A percentile compares a stretch with the other conserved stretches of the same genome.
These are phyloP conservation scores for Scrobipalpa atriplicella DNA, from an alignment of 2,888 invertebrate species.

Conservation along the genomic window DNA sequence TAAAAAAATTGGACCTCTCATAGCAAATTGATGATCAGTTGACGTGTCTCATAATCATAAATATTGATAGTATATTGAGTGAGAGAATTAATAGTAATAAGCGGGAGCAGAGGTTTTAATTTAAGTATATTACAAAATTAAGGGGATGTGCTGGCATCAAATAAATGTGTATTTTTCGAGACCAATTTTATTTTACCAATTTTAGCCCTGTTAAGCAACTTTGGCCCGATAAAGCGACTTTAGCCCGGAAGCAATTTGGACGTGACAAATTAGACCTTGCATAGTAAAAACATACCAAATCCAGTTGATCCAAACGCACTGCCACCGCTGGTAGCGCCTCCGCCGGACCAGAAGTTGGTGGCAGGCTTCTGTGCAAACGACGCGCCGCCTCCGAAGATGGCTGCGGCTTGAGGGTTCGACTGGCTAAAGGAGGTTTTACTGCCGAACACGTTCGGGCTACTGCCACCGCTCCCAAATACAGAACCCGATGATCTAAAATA, in stretches of 20 bases:
- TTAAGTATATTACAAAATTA: too few species aligned
- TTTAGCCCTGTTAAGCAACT: too few species aligned
- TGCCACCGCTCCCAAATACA: constrained; percentile 57
- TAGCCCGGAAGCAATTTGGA: not conserved
- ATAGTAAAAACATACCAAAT: constrained; percentile 63
- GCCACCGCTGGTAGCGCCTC: constrained; percentile 45
- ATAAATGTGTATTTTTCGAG: too few species aligned
- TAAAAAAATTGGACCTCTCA: not conserved
- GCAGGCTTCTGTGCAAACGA: constrained; percentile 59
- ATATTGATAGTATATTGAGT: too few species aligned
- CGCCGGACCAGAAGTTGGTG: constrained; percentile 62
- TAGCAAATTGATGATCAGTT: too few species aligned
- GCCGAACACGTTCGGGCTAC: constrained; percentile 63
- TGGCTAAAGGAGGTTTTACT: constrained; percentile 67
- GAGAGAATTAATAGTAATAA: too few species aligned
- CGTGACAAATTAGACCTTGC: too few species aligned
- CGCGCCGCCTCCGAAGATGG: constrained; percentile 62
- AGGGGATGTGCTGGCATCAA: too few species aligned
- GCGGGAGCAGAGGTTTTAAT: too few species aligned
- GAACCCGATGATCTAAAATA: constrained; percentile 53
- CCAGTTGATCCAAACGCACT: constrained; percentile 65
- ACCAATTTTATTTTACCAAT: too few species aligned
- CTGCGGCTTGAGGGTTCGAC: constrained; percentile 54
- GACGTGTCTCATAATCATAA: too few species aligned
- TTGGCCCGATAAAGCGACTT: too few species aligned